Conservation (phyloP, 2,888 invertebrate genomes). For the Nymphalis polychloros region DNA sequence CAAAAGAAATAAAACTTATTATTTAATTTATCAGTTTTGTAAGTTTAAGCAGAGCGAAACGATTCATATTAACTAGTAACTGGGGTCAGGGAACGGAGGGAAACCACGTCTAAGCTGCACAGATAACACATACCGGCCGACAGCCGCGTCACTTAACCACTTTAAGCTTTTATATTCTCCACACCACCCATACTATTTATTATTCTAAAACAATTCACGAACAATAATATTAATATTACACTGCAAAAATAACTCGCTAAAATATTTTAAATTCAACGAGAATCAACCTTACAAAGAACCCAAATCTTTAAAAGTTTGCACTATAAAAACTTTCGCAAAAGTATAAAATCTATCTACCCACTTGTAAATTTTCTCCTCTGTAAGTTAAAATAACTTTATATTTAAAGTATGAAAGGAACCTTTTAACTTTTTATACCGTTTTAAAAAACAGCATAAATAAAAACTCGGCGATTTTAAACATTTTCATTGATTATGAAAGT, state of each 20-base stretch:
- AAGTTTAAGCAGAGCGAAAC: conserved; percentile 15
- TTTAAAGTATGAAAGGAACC: background rate
- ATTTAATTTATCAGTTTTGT: background rate
- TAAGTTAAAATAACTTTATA: background rate
- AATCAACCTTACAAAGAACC: conserved; percentile 5
- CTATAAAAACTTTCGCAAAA: conserved; percentile 27
- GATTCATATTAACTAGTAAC: conserved; percentile 10
- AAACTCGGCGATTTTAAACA: background rate
- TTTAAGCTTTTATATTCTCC: conserved; percentile 3
- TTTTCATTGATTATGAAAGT: conserved; percentile 4
- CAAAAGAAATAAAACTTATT: no score
- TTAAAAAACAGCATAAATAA: background rate
- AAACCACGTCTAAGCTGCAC: conserved; percentile 13
- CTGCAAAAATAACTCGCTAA: background rate
- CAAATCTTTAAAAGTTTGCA: conserved; percentile 10
- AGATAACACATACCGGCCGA: conserved; percentile 17
- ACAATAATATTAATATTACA: conserved; percentile 2
- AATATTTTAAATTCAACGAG: background rate
- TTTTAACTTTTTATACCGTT: background rate
- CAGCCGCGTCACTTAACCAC: conserved; percentile 9
- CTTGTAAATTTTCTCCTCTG: background rate
- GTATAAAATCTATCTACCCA: conserved; percentile 16
- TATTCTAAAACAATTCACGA: conserved; percentile 9
- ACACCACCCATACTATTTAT: background rate
- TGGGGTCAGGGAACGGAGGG: conserved; percentile 28